A percentile compares a stretch with the other conserved stretches of the same genome.
Evolutionary conservation across 1,140 invertebrate species (phyloP).

Genomic region (Papilio polytes): DNA sequence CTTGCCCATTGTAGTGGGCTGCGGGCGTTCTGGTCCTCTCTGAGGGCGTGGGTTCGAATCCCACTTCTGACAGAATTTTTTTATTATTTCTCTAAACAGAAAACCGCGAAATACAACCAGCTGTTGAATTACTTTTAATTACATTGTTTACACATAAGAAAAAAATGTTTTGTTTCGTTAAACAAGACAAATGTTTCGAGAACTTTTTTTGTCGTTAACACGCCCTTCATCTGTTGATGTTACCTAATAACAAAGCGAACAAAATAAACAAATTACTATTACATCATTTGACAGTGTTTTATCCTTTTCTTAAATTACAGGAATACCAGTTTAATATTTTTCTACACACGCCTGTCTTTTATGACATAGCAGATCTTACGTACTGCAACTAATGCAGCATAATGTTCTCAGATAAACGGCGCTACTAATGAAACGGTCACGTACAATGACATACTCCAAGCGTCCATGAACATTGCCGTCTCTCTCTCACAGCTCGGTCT

Average conservation of each 20-base stretch:
- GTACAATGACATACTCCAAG: slow-evolving; percentile 53
- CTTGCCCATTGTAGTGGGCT: slow-evolving; percentile 28
- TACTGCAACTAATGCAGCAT: too few relatives aligned
- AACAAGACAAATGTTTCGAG: neutral
- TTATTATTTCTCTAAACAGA: too few relatives aligned
- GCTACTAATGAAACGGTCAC: slow-evolving; percentile 55
- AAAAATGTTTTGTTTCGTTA: neutral
- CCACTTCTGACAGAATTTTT: slow-evolving; percentile 34
- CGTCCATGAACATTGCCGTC: slow-evolving; percentile 45
- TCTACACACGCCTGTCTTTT: too few relatives aligned
- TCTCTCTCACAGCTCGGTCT: slow-evolving; percentile 42
- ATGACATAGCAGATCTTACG: too few relatives aligned
- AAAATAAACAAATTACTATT: too few relatives aligned
- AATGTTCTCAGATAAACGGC: slow-evolving; percentile 62
- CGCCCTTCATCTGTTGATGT: too few relatives aligned
- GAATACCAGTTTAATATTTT: too few relatives aligned
- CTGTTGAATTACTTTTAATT: neutral
- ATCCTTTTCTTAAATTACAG: too few relatives aligned
- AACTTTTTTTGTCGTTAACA: too few relatives aligned
- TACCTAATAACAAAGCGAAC: too few relatives aligned
- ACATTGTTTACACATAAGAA: too few relatives aligned
- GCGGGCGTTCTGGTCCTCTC: slow-evolving; percentile 30
- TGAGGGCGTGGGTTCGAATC: slow-evolving; percentile 39
- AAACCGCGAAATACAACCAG: neutral
- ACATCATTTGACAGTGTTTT: too few relatives aligned